Base-by-base conservation (phyloP, 1,140 invertebrate genomes). In the Drosophila rhopaloa region DNA sequence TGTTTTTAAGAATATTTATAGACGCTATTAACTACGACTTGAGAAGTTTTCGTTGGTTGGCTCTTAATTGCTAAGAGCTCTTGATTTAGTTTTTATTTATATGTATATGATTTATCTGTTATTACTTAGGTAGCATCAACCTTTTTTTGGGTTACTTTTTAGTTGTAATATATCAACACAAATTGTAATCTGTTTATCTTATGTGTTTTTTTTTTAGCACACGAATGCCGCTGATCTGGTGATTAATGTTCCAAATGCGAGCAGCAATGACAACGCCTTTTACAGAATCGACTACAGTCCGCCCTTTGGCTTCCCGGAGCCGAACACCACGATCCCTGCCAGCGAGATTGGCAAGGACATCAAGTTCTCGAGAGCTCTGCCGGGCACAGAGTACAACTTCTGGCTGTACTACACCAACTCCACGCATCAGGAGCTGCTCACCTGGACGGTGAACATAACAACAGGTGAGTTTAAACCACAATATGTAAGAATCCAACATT, bases 321-420 rank as follows among this genome's bases (percentile, higher is more conserved):
- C 97, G n/a, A 98, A 98, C 92, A 96, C 96, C 54, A 98, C 97
- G 5, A 97, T 98, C 63, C 94, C 95, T 13, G 96, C 97, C 11
- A 94, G 94, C 54, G 95, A 97, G 76, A 95, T 97, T 63, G 95
- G 95, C 14, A 95, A 96, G 89, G 96, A 96, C 37, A 97, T 98
- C 78, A 96, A 96, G 91, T 97, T 98, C 92, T 95, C 94, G 2
- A 94, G 96, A 78, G 97, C 96, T 0, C 93, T 97, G 43, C 97
- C 97, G 0, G 97, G 97, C 29, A 98, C 97, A 41, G 97, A 96
- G 85, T 98, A 98, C 91, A 96, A 97, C 81, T 98, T 98, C 91
- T 96, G 96, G 94, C 93, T 98, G 8, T 98, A 97, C 88, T 98
- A 97, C 90, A 97, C 96, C 43, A 98, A 98, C 90, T 95, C 94